Evolutionary conservation across 2,797 vertebrate genomes (phyloP).

Genomic region (Halcyon chelicuti): DNA sequence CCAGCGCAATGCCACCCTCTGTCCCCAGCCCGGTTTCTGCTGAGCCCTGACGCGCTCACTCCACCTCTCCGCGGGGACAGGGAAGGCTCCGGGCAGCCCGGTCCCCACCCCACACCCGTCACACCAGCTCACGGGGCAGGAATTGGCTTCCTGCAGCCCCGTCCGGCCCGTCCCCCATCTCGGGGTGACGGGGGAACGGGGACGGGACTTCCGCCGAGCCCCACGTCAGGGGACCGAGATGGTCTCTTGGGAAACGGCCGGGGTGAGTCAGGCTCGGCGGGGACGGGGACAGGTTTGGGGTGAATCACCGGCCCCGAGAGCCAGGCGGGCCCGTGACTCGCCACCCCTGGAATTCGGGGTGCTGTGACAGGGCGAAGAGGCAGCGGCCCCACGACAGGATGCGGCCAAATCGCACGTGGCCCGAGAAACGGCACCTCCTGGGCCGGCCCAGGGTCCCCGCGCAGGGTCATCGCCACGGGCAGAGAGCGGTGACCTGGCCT

Average conservation of each 20-base stretch:
- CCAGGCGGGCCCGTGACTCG: constrained; percentile 43
- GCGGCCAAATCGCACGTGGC: neutral
- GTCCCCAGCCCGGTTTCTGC: neutral
- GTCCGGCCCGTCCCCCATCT: neutral
- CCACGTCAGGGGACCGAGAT: neutral
- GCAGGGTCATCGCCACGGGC: accelerated
- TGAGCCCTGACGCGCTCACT: neutral
- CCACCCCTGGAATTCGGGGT: neutral
- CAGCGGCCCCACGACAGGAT: neutral
- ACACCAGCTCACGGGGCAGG: constrained; percentile 41
- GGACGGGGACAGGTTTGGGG: neutral
- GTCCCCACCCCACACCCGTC: neutral
- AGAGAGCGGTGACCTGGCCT: accelerated
- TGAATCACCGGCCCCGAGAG: constrained; percentile 31
- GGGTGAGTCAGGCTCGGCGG: neutral
- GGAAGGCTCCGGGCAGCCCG: neutral
- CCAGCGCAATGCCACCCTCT: accelerated
- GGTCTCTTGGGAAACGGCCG: neutral
- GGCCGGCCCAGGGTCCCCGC: accelerated
- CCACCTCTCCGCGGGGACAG: accelerated
- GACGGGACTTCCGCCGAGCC: neutral
- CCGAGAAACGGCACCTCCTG: neutral
- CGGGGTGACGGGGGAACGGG: neutral
- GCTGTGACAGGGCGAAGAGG: neutral
- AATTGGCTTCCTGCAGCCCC: constrained; percentile 59